Base-by-base conservation (phyloP, 2,888 invertebrate species). In the Pristionchus fissidentatus region DNA sequence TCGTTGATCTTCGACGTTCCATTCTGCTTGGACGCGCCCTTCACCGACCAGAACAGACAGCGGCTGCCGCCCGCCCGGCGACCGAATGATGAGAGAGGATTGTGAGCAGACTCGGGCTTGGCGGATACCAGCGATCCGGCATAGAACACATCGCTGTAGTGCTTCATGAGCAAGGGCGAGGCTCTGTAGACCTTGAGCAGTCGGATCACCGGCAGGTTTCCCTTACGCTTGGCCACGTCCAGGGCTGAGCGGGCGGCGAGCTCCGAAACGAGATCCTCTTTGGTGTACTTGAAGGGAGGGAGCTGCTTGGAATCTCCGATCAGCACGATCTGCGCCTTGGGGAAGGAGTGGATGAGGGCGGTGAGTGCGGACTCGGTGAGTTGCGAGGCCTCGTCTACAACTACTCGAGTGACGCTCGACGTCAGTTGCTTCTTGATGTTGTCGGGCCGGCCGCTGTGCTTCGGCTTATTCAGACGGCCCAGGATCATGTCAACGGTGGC, bases 221-320 rank as follows among this genome's bases (percentile, higher is more conserved):
- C 26, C 70, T 70, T 70, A 26, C 1, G 26, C 41, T 70, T 70
- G 43, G 0, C 4, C 8, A 70, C 70, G 8, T 70, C 70, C 1
- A 70, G 70, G 3, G 70, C 41, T 3, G 70, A 43, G 0, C 70
- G 41, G 13, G 70, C 70, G 19, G 70, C 41, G n/a, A 70, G 26
- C 41, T 70, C 70, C 3, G 41, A 41, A 26, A 70, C 70, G 19
- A 70, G 15, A 15, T 70, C 70, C 1, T 26, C 43, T 2, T 3
- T 13, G 1, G 41, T 26, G 41, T 70, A 66, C 66, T 29, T 66
- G 43, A 77, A 77, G 0, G 75, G 75, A 7, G 75, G 75, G 49
- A 77, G 29, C 32, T 77, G 75, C 32, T 49, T 77, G 29, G 13
- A 19, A 26, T 77, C 75, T 15, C 75, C 75, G 32, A 77, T 77